These are phyloP conservation scores for Dynastes hyllus DNA, from an alignment of 2,888 invertebrate genomes.

Conservation along the genomic window DNA sequence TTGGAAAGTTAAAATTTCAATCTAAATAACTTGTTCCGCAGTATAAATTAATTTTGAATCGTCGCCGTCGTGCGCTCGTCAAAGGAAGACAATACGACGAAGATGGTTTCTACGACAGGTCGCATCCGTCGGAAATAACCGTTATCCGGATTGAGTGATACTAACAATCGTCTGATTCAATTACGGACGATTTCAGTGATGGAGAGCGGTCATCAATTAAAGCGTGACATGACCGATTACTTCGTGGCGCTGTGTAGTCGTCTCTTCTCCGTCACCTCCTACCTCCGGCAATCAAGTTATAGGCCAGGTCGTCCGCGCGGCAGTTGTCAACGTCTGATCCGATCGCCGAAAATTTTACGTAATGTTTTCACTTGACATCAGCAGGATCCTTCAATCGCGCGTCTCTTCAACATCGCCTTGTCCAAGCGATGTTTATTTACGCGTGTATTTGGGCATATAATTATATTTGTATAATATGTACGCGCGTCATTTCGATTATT, in stretches of 20 bases:
- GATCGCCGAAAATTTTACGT: constrained; percentile 10
- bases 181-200: constrained; percentile 60
- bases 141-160: constrained; percentile 59
- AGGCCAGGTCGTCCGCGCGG: not conserved
- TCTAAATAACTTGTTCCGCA: not conserved
- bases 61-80: constrained; percentile 21
- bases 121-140: constrained; percentile 60
- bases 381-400: not conserved
- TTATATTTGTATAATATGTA: constrained; percentile 32
- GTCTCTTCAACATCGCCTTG: constrained; percentile 16
- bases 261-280: constrained; percentile 53
- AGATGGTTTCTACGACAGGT: constrained; percentile 16
- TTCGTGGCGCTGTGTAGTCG: constrained; percentile 51
- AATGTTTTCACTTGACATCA: not conserved
- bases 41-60: constrained; percentile 12
- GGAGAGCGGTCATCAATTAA: constrained; percentile 55
- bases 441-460: constrained; percentile 22
- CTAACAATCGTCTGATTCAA: constrained; percentile 60
- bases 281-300: constrained; percentile 13
- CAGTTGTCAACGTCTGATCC: constrained; percentile 14
- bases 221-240: constrained; percentile 50
- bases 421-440: constrained; percentile 15
- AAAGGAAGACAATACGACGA: constrained; percentile 17
- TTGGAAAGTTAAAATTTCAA: too few species aligned
- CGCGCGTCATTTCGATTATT: not conserved